These are phyloP conservation scores for Chelmon rostratus DNA, from an alignment of 2,797 vertebrate genomes.

Conservation along the genomic window DNA sequence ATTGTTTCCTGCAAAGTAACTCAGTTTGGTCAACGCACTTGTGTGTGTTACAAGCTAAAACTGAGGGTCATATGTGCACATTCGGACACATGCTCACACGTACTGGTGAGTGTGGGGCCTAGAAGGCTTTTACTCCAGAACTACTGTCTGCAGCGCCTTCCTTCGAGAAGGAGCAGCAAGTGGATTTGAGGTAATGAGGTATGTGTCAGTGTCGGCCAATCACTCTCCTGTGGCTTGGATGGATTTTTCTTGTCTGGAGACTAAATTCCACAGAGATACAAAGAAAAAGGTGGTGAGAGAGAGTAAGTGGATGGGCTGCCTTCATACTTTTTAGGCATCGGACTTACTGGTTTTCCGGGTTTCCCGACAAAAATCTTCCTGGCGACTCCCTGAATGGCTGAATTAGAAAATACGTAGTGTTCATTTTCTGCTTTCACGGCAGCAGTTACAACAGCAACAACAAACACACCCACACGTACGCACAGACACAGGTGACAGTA, in stretches of 20 bases:
- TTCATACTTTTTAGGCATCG: neutral
- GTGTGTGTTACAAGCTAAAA: neutral
- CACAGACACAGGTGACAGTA: neutral
- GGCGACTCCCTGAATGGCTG: neutral
- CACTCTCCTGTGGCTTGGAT: conserved; percentile 56
- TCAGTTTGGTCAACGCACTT: neutral
- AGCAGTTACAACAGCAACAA: neutral
- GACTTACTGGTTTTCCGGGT: neutral
- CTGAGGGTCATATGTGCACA: conserved; percentile 5
- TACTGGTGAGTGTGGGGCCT: conserved; percentile 29
- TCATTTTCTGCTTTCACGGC: neutral
- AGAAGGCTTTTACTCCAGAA: conserved; percentile 38
- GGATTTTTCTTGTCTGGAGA: conserved; percentile 54
- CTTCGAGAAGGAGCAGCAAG: conserved; percentile 52
- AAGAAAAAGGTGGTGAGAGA: conserved; percentile 29
- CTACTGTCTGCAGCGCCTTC: conserved; percentile 56
- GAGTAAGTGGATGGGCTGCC: conserved; percentile 27
- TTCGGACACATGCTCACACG: conserved; percentile 13
- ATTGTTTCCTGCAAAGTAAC: neutral
- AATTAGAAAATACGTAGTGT: neutral
- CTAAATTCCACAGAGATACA: conserved; percentile 43
- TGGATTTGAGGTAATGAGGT: conserved; percentile 73
- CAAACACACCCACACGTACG: neutral
- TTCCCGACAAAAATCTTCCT: neutral
- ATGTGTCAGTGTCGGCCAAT: conserved; percentile 66